Evolutionary conservation across 2,113 vertebrate species (phyloP), one percentile per base, ranked within the genome.

Genomic region (Charina bottae): DNA sequence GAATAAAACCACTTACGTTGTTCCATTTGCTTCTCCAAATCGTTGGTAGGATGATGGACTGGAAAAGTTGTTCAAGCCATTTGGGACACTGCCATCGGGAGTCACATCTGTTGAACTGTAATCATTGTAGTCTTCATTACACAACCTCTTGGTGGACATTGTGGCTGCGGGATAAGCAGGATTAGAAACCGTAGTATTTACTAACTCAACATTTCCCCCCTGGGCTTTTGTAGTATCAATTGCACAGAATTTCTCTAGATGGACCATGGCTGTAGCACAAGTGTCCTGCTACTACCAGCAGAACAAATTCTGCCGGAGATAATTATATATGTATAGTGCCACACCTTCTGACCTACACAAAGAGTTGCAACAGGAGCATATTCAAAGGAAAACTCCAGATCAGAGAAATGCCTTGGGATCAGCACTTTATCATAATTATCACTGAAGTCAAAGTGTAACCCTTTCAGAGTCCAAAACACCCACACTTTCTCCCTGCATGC

Each of bases 81-180:
- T 95, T 0, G 97, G 96, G 0, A 97, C 97, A 93, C 97, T 97
- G 46, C 95, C 96, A 46, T 97, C 96, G 0, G 98, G 98, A 0
- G 97, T 97, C 33, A 92, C 96, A 0, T 98, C 98, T 0, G 98
- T 98, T 93, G 98, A 98, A 62, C 98, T 98, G 95, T 98, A 98
- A 96, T 98, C 98, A 0, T 97, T 97, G 95, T 97, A 98, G 85
- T 97, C 97, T 92, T 98, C 98, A 0, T 95, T 97, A 93, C 96
- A 96, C 56, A 98, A 96, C 83, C 97, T 97, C 94, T 96, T 96
- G 0, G 97, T 97, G 93, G 97, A 98, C 98, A 98, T 98, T 96
- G 96, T 95, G 89, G 95, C 97, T 98, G 96, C 0, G 64, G 97
- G 87, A 5, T 91, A 78, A 98, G 89, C 9, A 0, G 56, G 2